A percentile compares a stretch with the other conserved stretches of the same genome.
Conservation (phyloP, 1,140 invertebrate genomes). For the Drosophila triauraria region DNA sequence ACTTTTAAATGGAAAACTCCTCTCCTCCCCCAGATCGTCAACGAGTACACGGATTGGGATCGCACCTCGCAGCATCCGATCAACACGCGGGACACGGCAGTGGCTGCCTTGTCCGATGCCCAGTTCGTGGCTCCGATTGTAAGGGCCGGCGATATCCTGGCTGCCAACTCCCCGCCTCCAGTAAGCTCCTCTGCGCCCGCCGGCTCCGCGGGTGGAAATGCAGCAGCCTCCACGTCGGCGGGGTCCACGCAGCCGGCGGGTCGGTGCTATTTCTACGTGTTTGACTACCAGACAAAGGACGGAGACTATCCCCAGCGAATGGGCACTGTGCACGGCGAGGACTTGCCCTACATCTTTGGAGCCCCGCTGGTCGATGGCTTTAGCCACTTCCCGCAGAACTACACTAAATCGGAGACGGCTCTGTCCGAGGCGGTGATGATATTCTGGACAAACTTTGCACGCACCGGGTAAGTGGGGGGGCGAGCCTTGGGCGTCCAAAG, state of each 20-base stretch:
- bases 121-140: constrained; percentile 95
- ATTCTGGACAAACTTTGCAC: constrained; percentile 98
- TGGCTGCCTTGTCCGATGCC: constrained; percentile 96
- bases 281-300: constrained; percentile 96
- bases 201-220: constrained; percentile 41
- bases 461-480: constrained; percentile 93
- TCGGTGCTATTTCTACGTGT: constrained; percentile 95
- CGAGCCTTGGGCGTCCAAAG: constrained; percentile 13
- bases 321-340: constrained; percentile 96
- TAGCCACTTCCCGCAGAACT: constrained; percentile 94
- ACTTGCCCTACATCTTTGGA: constrained; percentile 95
- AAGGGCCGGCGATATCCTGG: constrained; percentile 92
- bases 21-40: constrained; percentile 88
- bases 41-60: constrained; percentile 99
- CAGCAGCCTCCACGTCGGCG: constrained; percentile 70
- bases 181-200: constrained; percentile 74
- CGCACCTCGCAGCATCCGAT: constrained; percentile 95
- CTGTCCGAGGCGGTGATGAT: constrained; percentile 97
- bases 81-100: constrained; percentile 95
- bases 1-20: constrained; percentile 19
- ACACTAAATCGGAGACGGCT: constrained; percentile 94
- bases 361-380: constrained; percentile 92
- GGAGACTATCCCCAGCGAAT: constrained; percentile 95
- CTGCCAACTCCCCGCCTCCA: constrained; percentile 85
- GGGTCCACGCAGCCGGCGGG: constrained; percentile 86